Evolutionary conservation across 2,888 invertebrate species (phyloP), one percentile per base, ranked within the genome.

Genomic region (Ectropis crepuscularia): DNA sequence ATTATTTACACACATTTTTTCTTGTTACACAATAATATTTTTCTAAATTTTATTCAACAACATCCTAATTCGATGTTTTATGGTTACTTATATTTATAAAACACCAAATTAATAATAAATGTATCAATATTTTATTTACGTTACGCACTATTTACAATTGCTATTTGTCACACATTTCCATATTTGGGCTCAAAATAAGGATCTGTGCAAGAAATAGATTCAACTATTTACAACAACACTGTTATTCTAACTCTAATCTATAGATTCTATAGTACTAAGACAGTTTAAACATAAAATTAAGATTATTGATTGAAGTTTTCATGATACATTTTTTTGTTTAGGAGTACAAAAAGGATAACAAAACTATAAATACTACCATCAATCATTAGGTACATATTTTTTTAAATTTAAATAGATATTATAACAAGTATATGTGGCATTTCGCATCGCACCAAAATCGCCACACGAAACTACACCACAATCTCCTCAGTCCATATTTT

Each of bases 131-230:
- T 45, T 50, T 45, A 28, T 6, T 39, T 9, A 7, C 5, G 38
- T 28, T 11, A 47, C 5, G 43, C 11, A 51, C 10, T 43, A 58
- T 54, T 37, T 63, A 67, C 58, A 57, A 5, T 47, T 45, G 11
- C 43, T 55, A 63, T 67, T 67, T 55, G 54, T 73, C 73, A 63
- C 57, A 61, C 67, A 70, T 61, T 67, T 72, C 68, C 73, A 80
- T 81, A 84, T 81, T 79, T 72, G 85, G 85, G 85, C 85, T 85
- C 85, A 58, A 71, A 81, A 82, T 79, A 85, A 76, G 74, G 80
- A 80, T 78, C 66, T 70, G 64, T 57, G 73, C 66, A 59, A 74
- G 75, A 75, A 74, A 74, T 68, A 67, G 46, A 61, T 65, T 69
- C 68, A 71, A 70, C 16, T 75, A 71, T 51, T 69, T 54, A 58